Evolutionary conservation across 2,797 vertebrate species (phyloP).

Genomic region (Neosilurus hyrtlii): DNA sequence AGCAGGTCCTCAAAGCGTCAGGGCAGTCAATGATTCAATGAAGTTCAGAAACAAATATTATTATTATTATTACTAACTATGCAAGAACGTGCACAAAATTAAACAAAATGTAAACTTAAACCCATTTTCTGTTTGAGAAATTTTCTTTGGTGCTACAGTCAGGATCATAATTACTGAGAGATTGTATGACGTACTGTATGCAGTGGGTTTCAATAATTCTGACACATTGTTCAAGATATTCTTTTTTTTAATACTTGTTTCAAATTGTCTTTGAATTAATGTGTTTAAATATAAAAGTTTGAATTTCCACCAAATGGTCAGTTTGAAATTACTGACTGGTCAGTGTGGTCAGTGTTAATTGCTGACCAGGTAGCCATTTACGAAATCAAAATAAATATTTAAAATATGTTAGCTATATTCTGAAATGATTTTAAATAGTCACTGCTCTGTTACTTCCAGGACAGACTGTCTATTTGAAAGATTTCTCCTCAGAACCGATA

Average conservation of each 20-base stretch:
- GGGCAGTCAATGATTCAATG: background rate
- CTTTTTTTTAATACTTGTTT: background rate
- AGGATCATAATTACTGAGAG: background rate
- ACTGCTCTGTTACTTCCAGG: background rate
- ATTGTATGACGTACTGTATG: background rate
- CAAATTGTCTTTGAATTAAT: background rate
- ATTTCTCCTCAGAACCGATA: background rate
- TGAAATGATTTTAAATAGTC: background rate
- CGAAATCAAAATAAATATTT: background rate
- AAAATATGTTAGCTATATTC: no score
- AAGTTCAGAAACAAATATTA: background rate
- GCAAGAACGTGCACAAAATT: background rate
- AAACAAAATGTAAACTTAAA: background rate
- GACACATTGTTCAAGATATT: background rate
- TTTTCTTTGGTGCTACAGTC: background rate
- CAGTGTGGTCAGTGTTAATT: no score
- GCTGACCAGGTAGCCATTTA: background rate
- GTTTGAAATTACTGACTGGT: background rate
- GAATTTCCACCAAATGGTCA: background rate
- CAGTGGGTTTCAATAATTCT: background rate
- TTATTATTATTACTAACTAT: no score
- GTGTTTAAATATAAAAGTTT: background rate
- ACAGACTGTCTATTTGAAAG: background rate
- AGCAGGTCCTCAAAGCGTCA: background rate
- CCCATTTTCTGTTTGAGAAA: background rate